Evolutionary conservation across 2,888 invertebrate genomes (phyloP).

Genomic region (Drosophila nr. perissopoda): DNA sequence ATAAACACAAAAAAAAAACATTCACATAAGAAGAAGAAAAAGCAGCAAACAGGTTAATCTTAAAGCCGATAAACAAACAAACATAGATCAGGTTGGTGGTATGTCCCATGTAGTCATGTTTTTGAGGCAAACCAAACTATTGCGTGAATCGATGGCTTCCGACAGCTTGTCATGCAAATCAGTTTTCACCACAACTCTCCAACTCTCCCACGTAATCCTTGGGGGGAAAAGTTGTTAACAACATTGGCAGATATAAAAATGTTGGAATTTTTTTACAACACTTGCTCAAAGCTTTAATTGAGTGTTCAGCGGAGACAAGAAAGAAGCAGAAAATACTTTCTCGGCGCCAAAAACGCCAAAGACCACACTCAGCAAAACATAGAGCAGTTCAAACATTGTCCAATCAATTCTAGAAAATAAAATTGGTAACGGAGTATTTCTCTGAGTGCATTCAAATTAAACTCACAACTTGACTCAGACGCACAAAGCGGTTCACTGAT

Average conservation of each 20-base stretch:
- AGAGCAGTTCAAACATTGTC: not conserved
- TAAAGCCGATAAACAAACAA: conserved; percentile 37
- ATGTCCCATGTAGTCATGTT: conserved; percentile 47
- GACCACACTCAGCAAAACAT: conserved; percentile 5
- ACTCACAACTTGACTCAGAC: conserved; percentile 35
- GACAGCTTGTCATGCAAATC: conserved; percentile 77
- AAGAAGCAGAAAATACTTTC: conserved; percentile 39
- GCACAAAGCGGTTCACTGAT: conserved; percentile 29
- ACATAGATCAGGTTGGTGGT: conserved; percentile 38
- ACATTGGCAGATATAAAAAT: conserved; percentile 25
- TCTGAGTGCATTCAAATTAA: conserved; percentile 30
- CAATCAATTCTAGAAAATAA: not conserved
- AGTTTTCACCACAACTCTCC: conserved; percentile 33
- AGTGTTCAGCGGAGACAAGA: not conserved
- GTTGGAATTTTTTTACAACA: conserved; percentile 22
- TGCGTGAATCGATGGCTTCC: conserved; percentile 72
- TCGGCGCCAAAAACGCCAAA: conserved; percentile 5
- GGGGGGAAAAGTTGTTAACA: conserved; percentile 29
- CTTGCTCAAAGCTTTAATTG: conserved; percentile 13
- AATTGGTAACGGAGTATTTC: not conserved
- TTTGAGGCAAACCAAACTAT: conserved; percentile 42
- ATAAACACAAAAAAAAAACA: conserved; percentile 23
- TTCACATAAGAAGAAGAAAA: not conserved
- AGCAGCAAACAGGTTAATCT: conserved; percentile 47
- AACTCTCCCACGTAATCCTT: conserved; percentile 20